Evolutionary conservation across 2,888 invertebrate species (phyloP), one percentile per base, ranked within the genome.

Genomic region (Seira ritae): DNA sequence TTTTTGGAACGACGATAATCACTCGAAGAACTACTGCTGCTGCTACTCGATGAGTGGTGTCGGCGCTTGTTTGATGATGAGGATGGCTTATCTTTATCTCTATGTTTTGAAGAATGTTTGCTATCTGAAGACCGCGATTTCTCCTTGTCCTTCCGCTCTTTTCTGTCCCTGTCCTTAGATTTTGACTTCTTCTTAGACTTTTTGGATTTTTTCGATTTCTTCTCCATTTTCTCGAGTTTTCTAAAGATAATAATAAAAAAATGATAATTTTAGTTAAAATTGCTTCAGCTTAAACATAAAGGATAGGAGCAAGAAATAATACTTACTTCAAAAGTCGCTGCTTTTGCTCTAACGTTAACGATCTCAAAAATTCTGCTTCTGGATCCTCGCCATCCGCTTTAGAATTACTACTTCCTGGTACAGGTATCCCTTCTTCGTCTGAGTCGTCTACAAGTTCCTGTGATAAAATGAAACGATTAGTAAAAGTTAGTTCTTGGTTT

Each of bases 341-440:
- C 91, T 98, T 98, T 90, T 98, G 97, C 89, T 97, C 96, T 85
- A 94, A 95, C 3, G 95, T 94, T 17, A 98, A 91, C 0, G 96
- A 95, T 90, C 96, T 96, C 4, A 98, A 92, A 88, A 98, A 95
- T 83, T 91, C 90, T 31, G 92, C 90, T 85, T 95, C 94, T 23
- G 85, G 70, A 20, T 90, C 90, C 67, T 91, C 91, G 68, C 91
- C 92, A 88, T n/a, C 31, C 2, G 2, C 8, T 31, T 60, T 20
- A 1, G 68, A 76, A 22, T 70, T 79, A 55, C 79, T 73, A 20
- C 31, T 62, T 46, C 86, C 89, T 31, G 80, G 80, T 17, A 92
- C 90, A 91, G 91, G 90, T 73, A 90, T 91, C 50, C 94, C 92
- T 87, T 76, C 85, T 8, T 81, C 84, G 1, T 68, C 31, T 65